phyloP scores from a whole-genome alignment of 2,888 invertebrate species.

The Lasioglossum malachurum region DNA sequence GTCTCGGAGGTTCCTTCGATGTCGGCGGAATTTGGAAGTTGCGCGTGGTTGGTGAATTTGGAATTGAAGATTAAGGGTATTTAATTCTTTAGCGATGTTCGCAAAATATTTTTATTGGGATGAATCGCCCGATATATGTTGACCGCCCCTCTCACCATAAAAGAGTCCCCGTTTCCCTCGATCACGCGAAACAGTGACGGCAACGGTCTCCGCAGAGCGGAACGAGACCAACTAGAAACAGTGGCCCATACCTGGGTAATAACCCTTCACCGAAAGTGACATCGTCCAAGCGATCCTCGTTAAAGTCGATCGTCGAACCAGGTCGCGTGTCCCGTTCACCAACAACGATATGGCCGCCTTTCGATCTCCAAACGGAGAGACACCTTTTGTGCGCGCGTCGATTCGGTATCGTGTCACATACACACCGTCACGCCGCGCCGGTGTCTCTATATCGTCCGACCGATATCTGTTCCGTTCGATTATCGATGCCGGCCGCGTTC shows the following conservation, averaged over 20 bases:
- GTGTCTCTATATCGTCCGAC: not conserved
- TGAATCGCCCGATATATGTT: not conserved
- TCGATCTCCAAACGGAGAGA: conserved; percentile 49
- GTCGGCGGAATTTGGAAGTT: not conserved
- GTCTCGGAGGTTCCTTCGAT: not conserved
- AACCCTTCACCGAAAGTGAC: conserved; percentile 35
- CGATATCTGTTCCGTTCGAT: conserved; percentile 47
- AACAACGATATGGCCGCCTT: conserved; percentile 45
- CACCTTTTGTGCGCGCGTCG: conserved; percentile 10
- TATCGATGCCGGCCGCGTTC: conserved; percentile 43
- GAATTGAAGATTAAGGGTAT: not conserved
- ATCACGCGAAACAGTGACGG: not conserved
- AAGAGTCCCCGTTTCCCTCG: not conserved
- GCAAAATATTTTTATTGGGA: not conserved
- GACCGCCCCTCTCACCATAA: not conserved
- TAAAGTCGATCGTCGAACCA: conserved; percentile 49
- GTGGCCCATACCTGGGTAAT: conserved; percentile 36
- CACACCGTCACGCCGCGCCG: not conserved
- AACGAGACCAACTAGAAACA: not conserved
- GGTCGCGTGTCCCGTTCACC: conserved; percentile 48
- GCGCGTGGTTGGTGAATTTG: not conserved
- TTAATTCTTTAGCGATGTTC: not conserved
- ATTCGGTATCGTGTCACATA: not conserved
- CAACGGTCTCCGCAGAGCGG: not conserved
- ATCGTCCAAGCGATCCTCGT: conserved; percentile 51